Percentiles rank a stretch among this genome's conserved stretches.
phyloP scores from a whole-genome alignment of 1,140 invertebrate genomes.

The Doryteuthis pealeii region DNA sequence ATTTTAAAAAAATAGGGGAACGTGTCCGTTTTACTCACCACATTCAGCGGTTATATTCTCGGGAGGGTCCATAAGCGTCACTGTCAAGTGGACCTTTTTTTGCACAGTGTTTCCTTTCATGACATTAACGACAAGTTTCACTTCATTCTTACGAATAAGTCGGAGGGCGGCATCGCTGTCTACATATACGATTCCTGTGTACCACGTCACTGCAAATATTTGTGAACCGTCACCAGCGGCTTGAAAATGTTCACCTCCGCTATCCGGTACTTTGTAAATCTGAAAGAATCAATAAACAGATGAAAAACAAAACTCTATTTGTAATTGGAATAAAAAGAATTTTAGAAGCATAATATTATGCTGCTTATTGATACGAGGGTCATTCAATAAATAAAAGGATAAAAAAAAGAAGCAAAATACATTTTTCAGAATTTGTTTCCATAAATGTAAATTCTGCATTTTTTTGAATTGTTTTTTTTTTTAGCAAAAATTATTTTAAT shows the following conservation, averaged over 20 bases:
- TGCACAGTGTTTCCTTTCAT: neutral
- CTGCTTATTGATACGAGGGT: no score
- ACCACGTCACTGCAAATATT: neutral
- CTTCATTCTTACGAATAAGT: neutral
- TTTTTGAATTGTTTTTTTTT: no score
- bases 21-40: neutral
- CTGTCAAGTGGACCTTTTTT: neutral
- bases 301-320: no score
- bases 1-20: no score
- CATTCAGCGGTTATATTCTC: neutral
- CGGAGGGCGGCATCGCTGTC: neutral
- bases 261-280: constrained; percentile 3
- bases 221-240: neutral
- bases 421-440: no score
- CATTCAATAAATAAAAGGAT: no score
- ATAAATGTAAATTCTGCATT: no score
- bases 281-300: neutral
- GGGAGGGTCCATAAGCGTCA: neutral
- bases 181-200: constrained; percentile 4
- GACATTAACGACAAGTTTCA: neutral
- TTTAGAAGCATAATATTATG: no score
- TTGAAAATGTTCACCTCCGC: neutral
- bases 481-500: no score
- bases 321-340: no score
- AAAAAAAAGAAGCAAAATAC: no score